Evolutionary conservation across 2,113 vertebrate species (phyloP), one percentile per base, ranked within the genome.

Genomic region (Rattus rattus): DNA sequence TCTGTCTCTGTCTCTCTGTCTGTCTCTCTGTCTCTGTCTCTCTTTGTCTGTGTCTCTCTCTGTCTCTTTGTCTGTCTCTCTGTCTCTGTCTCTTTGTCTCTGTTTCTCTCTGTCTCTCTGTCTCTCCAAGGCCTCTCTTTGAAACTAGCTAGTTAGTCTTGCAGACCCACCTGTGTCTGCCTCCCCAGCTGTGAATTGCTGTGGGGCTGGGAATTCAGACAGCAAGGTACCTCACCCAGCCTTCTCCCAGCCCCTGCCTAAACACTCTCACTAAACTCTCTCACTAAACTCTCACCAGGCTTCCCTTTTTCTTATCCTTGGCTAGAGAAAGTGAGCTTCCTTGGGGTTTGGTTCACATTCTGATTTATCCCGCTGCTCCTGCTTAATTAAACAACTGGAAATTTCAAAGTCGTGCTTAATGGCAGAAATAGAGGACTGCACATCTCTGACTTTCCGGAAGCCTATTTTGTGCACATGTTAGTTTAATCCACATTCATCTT

Each of bases 391-490:
- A 70, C 13, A 70, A 88, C 47, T 73, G 69, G 87, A 22, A 39
- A 22, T 88, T 88, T 88, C 65, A 73, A 73, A 67, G 28, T 65
- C 81, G 43, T 7, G 28, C 43, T 89, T 87, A 49, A 19, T 22
- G 39, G 69, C 52, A 39, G 30, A 49, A 36, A n/a, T 56, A 3
- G 39, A 65, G 36, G 36, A 76, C 36, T 81, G 11, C 36, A 61
- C n/a, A 47, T 30, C 3, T 65, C 52, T 20, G 43, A 79, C 67
- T 87, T 88, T 75, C 33, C 2, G 5, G 76, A 73, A 76, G 65
- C 67, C 43, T 79, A 30, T 54, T 90, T 30, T 90, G 33, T 43
- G 20, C n/a, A 22, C 90, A 39, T 92, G 85, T 96, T 88, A 92
- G 52, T n/a, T 39, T 92, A 63, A 69, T 54, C 56, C 90, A 43